phyloP scores from a whole-genome alignment of 2,888 invertebrate species.

The Drosophila cracens region DNA sequence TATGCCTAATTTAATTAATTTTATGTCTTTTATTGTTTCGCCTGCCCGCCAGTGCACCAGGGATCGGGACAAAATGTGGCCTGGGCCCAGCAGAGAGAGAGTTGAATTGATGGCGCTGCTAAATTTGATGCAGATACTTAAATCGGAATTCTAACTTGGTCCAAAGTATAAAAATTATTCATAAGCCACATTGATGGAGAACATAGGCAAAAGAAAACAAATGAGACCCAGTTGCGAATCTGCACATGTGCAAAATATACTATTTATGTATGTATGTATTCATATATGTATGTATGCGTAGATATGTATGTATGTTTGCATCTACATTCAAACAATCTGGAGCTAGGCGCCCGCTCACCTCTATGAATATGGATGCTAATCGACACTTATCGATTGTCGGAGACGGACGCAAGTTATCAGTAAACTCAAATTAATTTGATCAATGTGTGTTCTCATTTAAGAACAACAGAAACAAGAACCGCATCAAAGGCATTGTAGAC shows the following conservation, averaged over 20 bases:
- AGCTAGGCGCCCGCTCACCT: background rate
- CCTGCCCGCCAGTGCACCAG: constrained; percentile 6
- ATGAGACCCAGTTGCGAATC: background rate
- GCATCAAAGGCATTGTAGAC: background rate
- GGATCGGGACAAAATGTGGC: background rate
- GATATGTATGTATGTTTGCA: background rate
- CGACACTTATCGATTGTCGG: background rate
- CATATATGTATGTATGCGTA: background rate
- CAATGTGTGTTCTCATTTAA: background rate
- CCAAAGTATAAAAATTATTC: constrained; percentile 8
- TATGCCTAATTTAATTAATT: constrained; percentile 72
- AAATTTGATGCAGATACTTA: constrained; percentile 17
- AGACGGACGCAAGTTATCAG: background rate
- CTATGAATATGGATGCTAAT: background rate
- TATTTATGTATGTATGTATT: background rate
- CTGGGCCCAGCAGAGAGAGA: background rate
- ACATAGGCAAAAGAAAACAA: constrained; percentile 1
- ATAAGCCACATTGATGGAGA: constrained; percentile 6
- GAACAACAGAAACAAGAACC: background rate
- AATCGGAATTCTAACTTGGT: constrained; percentile 4
- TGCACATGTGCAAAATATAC: background rate
- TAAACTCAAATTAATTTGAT: background rate
- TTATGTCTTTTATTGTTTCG: constrained; percentile 66
- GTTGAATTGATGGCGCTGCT: constrained; percentile 18
- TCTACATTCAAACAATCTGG: background rate